Conservation (phyloP, 2,113 vertebrate genomes). For the Sapayoa aenigma region DNA sequence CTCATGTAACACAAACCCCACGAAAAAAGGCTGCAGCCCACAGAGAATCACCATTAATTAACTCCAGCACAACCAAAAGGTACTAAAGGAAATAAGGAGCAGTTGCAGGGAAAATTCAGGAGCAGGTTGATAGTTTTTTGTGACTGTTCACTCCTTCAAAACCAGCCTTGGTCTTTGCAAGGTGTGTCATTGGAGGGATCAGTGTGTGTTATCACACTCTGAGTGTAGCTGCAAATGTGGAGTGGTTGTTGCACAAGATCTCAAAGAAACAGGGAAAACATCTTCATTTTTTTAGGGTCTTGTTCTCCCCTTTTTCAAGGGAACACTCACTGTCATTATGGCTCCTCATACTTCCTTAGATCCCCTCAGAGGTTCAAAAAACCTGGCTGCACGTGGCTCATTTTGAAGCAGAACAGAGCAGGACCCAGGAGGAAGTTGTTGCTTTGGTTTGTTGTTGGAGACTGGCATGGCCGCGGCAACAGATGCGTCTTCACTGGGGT, state of each 20-base stretch:
- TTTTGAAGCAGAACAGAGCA: background rate
- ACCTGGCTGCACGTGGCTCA: accelerated
- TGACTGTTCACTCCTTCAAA: background rate
- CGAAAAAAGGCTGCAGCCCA: background rate
- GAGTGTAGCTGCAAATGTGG: background rate
- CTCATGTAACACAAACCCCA: background rate
- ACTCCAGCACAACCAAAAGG: background rate
- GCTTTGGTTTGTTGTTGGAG: conserved; percentile 12
- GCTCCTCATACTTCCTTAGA: background rate
- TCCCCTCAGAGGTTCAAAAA: background rate
- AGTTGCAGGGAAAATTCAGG: background rate
- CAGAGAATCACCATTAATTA: background rate
- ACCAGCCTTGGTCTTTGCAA: background rate
- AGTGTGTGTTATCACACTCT: accelerated
- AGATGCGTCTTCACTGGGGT: background rate
- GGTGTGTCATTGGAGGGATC: background rate
- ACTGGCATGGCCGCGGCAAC: background rate
- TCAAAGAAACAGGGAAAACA: background rate
- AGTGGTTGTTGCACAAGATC: background rate
- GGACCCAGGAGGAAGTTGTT: background rate
- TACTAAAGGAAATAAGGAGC: background rate
- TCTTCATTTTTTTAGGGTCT: background rate
- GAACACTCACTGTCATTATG: background rate
- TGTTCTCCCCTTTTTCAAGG: background rate
- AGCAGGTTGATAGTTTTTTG: background rate